Percentiles rank a stretch among this genome's conserved stretches.
These are phyloP conservation scores for Cenopis cana DNA, from an alignment of 2,888 invertebrate species.

Conservation along the genomic window DNA sequence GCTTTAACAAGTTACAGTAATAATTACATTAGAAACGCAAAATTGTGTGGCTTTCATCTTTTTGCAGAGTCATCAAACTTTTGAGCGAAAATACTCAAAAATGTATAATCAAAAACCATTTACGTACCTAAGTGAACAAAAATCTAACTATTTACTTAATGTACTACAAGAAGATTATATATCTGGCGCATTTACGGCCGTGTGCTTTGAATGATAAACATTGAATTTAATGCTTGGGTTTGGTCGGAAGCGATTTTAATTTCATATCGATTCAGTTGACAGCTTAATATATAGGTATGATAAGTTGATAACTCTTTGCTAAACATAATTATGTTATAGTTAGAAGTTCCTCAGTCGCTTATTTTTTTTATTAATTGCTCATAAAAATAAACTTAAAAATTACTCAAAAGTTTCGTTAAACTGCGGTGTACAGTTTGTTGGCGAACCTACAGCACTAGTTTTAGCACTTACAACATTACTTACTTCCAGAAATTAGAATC, in stretches of 20 bases:
- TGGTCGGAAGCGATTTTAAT: slow-evolving; percentile 37
- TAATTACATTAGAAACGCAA: slow-evolving; percentile 23
- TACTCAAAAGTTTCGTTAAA: too few species aligned
- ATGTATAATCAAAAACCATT: background rate
- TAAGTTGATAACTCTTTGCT: slow-evolving; percentile 17
- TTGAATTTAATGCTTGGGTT: slow-evolving; percentile 37
- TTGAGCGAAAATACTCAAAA: background rate
- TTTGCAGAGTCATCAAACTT: slow-evolving; percentile 10
- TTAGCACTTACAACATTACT: too few species aligned
- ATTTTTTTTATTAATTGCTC: too few species aligned
- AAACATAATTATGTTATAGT: slow-evolving; percentile 18
- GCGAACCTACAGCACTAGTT: too few species aligned
- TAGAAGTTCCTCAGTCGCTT: too few species aligned
- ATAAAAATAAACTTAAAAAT: too few species aligned
- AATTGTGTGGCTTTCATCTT: slow-evolving; percentile 18
- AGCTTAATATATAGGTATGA: too few species aligned
- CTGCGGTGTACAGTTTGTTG: too few species aligned
- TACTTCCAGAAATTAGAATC: too few species aligned
- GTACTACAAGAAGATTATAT: background rate
- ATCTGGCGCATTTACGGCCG: background rate
- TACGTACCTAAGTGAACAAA: background rate
- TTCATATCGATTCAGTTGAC: slow-evolving; percentile 25
- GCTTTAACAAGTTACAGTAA: slow-evolving; percentile 20
- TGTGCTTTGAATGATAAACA: slow-evolving; percentile 32
- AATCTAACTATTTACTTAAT: background rate